Percentiles rank a stretch among this genome's conserved stretches.
Evolutionary conservation across 2,888 invertebrate genomes (phyloP).

Genomic region (Archips xylosteana): DNA sequence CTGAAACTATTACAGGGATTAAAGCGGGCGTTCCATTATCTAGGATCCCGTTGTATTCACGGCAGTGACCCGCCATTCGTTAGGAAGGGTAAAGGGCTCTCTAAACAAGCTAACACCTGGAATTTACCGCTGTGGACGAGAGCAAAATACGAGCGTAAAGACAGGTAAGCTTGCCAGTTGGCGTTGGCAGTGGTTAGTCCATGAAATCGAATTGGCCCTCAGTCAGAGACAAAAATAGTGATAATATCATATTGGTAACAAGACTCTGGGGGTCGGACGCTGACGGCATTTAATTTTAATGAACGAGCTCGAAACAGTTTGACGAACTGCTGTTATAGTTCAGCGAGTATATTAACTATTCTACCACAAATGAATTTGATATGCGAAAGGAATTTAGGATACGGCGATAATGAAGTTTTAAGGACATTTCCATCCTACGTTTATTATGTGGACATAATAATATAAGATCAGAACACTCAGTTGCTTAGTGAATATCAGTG

Average conservation of each 20-base stretch:
- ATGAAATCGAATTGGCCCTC: slow-evolving; percentile 82
- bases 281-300: slow-evolving; percentile 35
- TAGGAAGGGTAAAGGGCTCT: slow-evolving; percentile 42
- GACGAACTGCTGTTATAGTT: slow-evolving; percentile 15
- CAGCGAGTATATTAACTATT: background rate
- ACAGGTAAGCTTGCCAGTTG: slow-evolving; percentile 50
- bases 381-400: background rate
- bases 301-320: slow-evolving; percentile 23
- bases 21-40: slow-evolving; percentile 41
- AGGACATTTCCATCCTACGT: background rate
- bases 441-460: background rate
- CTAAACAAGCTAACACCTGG: slow-evolving; percentile 44
- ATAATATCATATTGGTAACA: slow-evolving; percentile 63
- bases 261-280: slow-evolving; percentile 44
- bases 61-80: slow-evolving; percentile 42
- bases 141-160: slow-evolving; percentile 38
- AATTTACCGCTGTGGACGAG: slow-evolving; percentile 38
- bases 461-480: background rate
- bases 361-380: slow-evolving; percentile 1
- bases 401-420: background rate
- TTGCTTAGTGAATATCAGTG: background rate
- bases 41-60: slow-evolving; percentile 42
- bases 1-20: slow-evolving; percentile 41
- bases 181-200: slow-evolving; percentile 71
- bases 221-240: slow-evolving; percentile 80